A percentile compares a stretch with the other conserved stretches of the same genome.
Evolutionary conservation across 2,113 vertebrate genomes (phyloP).

Genomic region (Otolemur garnettii): DNA sequence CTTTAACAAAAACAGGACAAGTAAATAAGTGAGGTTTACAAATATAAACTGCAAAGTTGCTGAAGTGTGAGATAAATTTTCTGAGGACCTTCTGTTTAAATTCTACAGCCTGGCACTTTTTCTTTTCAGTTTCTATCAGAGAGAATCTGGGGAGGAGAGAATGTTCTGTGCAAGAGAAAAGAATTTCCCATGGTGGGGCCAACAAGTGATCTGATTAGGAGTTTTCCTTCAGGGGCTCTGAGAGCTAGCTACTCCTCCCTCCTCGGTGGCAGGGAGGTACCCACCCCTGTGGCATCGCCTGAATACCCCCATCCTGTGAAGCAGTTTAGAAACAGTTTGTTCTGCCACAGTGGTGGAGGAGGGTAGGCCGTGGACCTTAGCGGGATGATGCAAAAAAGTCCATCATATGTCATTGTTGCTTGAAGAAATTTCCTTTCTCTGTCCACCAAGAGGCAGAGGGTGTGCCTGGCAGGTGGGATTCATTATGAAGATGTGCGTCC

Average conservation of each 20-base stretch:
- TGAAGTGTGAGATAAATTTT: constrained; percentile 83
- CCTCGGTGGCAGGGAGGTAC: not conserved
- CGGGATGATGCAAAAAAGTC: not conserved
- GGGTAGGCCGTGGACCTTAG: not conserved
- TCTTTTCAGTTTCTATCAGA: constrained; percentile 55
- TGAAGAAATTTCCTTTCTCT: constrained; percentile 6
- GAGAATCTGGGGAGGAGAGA: constrained; percentile 58
- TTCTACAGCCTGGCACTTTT: constrained; percentile 68
- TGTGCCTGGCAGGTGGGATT: constrained; percentile 73
- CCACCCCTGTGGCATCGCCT: not conserved
- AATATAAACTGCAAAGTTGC: constrained; percentile 83
- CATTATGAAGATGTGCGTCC: constrained; percentile 46
- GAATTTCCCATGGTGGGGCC: constrained; percentile 40
- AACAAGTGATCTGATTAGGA: constrained; percentile 46
- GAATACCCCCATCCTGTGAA: not conserved
- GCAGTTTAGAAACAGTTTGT: not conserved
- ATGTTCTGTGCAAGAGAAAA: constrained; percentile 70
- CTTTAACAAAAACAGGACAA: constrained; percentile 83
- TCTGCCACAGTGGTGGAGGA: not conserved
- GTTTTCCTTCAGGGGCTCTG: not conserved
- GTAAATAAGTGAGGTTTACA: constrained; percentile 84
- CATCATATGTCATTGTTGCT: constrained; percentile 17
- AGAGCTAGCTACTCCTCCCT: too few relatives aligned
- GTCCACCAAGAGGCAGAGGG: not conserved
- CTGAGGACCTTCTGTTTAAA: constrained; percentile 79